Percentiles rank a stretch among this genome's conserved stretches.
phyloP scores from a whole-genome alignment of 1,140 invertebrate species.

The Pseudomyrmex gracilis region DNA sequence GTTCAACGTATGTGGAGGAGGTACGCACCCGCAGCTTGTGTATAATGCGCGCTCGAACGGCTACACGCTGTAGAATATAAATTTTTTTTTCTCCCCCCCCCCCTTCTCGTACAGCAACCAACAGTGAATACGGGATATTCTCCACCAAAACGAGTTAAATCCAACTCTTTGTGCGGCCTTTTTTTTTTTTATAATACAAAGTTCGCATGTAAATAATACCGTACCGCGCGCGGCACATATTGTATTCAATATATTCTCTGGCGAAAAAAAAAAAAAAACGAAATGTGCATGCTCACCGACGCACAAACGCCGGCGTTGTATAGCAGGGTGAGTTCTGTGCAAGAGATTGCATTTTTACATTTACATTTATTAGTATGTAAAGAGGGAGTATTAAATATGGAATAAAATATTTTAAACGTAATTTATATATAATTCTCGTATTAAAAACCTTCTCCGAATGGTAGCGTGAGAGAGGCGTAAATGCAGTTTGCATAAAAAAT shows the following conservation, averaged over 20 bases:
- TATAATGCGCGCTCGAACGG: conserved; percentile 40
- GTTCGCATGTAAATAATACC: conserved; percentile 76
- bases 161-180: conserved; percentile 69
- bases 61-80: neutral
- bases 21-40: conserved; percentile 27
- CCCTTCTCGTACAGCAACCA: conserved; percentile 3
- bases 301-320: conserved; percentile 28
- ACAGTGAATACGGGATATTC: conserved; percentile 64
- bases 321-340: neutral
- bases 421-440: conserved; percentile 41
- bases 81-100: neutral
- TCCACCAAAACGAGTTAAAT: conserved; percentile 72
- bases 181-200: conserved; percentile 71
- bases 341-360: conserved; percentile 41
- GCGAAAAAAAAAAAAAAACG: neutral
- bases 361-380: conserved; percentile 66
- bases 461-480: neutral
- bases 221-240: conserved; percentile 53
- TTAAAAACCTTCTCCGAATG: conserved; percentile 11
- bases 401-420: conserved; percentile 53
- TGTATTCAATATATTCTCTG: conserved; percentile 73
- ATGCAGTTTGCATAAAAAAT: conserved; percentile 30
- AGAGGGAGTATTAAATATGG: conserved; percentile 58
- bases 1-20: neutral
- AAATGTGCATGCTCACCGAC: conserved; percentile 52